Evolutionary conservation across 2,797 vertebrate species (phyloP).

Genomic region (Philypnodon macrostomus): DNA sequence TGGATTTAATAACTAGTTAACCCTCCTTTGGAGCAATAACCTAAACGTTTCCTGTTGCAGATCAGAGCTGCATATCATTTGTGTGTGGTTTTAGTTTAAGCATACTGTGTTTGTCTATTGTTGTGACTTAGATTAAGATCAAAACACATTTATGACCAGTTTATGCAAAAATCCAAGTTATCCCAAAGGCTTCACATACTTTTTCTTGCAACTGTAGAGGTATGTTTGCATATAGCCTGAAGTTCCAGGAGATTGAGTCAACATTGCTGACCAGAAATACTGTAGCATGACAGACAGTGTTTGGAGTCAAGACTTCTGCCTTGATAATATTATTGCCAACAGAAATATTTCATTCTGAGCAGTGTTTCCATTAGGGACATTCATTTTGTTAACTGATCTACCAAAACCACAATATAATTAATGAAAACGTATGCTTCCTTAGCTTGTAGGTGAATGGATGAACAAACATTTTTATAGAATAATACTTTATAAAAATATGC

Average conservation of each 20-base stretch:
- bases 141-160: no score
- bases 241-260: constrained; percentile 48
- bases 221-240: constrained; percentile 52
- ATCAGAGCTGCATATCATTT: no score
- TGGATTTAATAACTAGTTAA: no score
- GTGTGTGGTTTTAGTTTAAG: no score
- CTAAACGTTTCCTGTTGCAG: no score
- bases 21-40: no score
- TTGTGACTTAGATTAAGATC: no score
- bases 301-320: constrained; percentile 47
- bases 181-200: no score
- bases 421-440: constrained; percentile 20
- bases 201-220: no score
- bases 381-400: constrained; percentile 50
- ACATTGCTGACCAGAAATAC: constrained; percentile 46
- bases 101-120: no score
- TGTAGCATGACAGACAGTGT: constrained; percentile 41
- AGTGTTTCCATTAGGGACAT: constrained; percentile 31
- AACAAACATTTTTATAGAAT: constrained; percentile 24
- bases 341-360: constrained; percentile 42
- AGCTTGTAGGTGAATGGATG: constrained; percentile 23
- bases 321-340: constrained; percentile 52
- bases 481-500: constrained; percentile 16
- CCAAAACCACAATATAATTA: constrained; percentile 28
- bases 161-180: no score